These are phyloP conservation scores for Actinemys pallida DNA, from an alignment of 2,113 vertebrate genomes.

Conservation along the genomic window DNA sequence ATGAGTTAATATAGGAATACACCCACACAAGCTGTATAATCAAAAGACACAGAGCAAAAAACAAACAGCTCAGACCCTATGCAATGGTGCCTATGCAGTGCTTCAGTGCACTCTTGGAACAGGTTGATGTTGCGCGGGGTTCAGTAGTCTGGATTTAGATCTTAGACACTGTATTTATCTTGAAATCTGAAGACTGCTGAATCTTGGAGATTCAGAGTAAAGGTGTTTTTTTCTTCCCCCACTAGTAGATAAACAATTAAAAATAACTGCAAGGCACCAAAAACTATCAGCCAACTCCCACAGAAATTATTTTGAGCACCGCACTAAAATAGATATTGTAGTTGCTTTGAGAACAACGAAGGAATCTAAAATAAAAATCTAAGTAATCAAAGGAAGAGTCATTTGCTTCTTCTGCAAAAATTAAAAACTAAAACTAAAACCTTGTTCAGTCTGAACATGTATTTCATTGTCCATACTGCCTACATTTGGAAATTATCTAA, in stretches of 20 bases:
- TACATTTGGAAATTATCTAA: conserved; percentile 26
- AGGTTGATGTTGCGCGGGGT: conserved; percentile 23
- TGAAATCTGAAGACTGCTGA: conserved; percentile 30
- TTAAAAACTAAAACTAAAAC: conserved; percentile 38
- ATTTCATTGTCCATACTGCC: neutral
- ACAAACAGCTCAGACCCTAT: conserved; percentile 37
- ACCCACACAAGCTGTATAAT: neutral
- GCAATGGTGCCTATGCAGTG: neutral
- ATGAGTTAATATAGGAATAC: neutral
- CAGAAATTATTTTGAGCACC: conserved; percentile 63
- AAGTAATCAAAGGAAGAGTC: conserved; percentile 26
- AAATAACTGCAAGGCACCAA: conserved; percentile 58
- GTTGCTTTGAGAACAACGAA: conserved; percentile 31
- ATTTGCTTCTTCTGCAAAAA: conserved; percentile 24
- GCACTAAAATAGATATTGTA: conserved; percentile 57
- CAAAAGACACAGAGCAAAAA: conserved; percentile 17
- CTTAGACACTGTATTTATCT: neutral
- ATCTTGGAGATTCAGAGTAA: conserved; percentile 28
- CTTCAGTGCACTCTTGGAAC: conserved; percentile 24
- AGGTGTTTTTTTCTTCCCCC: neutral
- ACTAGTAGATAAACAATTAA: conserved; percentile 43
- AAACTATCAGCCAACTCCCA: conserved; percentile 63
- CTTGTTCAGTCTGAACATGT: neutral
- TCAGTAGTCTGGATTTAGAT: conserved; percentile 10
- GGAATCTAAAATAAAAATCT: conserved; percentile 12